Base-by-base conservation (phyloP, 2,797 vertebrate species). In the Thalassophryne amazonica region DNA sequence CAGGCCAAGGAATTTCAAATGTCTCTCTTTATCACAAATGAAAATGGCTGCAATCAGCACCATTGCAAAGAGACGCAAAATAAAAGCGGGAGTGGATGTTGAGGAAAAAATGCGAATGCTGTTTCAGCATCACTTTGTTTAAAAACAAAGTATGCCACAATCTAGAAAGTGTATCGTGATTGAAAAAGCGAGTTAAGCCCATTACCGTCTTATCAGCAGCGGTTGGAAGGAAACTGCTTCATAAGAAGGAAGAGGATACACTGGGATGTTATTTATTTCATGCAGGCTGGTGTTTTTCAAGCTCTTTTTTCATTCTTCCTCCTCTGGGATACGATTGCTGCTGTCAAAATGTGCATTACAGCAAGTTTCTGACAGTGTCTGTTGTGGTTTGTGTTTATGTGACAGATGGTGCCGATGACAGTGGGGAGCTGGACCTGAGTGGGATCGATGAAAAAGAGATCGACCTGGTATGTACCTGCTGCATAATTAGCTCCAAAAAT, bases 361-460 rank as follows among this genome's bases (percentile, higher is more conserved):
- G 67, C 67, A 57, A 10, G 36, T 58, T 25, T 47, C 37, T 68
- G 18, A 73, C 22, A 33, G 33, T 58, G 62, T 74, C 40, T 3
- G 4, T 47, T 63, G 5, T 70, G 51, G 12, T 69, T 61, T 46
- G 7, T 79, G 58, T 60, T 30, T 67, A 1, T 47, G 14, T 63
- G 74, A 67, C 76, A 97, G 96, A 85, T 73, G 91, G 73, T 10
- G 73, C 74, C 3, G 69, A 76, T 0, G 94, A 92, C 53, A 90
- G 90, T 0, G 95, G 95, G 0, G 96, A 98, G 60, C 86, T 99
- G 71, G 97, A 99, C 86, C 91, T 99, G 83, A 98, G 88, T 1
- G 96, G 95, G 49, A 99, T 99, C 0, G 96, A 99, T 0, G 97
- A 99, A 84, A 80, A 65, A 0, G 95, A 99, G 86, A 97, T 99